Evolutionary conservation across 1,140 invertebrate genomes (phyloP).

Genomic region (Saxidomus purpurata): DNA sequence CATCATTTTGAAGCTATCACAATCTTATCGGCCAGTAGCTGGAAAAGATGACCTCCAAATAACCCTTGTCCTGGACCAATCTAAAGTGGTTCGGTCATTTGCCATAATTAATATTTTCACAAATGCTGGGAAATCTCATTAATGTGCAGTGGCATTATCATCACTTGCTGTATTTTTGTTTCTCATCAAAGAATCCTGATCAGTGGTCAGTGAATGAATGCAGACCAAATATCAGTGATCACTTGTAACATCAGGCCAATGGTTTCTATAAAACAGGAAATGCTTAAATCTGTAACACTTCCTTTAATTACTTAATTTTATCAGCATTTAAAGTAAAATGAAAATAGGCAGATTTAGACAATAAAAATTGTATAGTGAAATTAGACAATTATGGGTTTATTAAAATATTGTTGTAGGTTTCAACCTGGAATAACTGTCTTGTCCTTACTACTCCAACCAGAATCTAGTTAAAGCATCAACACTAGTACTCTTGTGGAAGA

Average conservation of each 20-base stretch:
- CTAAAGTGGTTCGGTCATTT: slow-evolving; percentile 65
- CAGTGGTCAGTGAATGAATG: slow-evolving; percentile 30
- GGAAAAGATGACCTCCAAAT: slow-evolving; percentile 50
- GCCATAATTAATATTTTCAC: slow-evolving; percentile 67
- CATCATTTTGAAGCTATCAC: slow-evolving; percentile 21
- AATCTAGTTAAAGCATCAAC: too few species aligned
- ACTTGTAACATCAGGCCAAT: neutral
- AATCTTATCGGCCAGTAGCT: slow-evolving; percentile 43
- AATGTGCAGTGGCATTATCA: slow-evolving; percentile 62
- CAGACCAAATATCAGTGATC: neutral
- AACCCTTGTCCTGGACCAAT: slow-evolving; percentile 55
- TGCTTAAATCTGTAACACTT: too few species aligned
- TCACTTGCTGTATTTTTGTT: slow-evolving; percentile 52
- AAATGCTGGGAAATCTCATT: slow-evolving; percentile 68
- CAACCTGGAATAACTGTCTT: too few species aligned
- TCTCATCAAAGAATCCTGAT: slow-evolving; percentile 15
- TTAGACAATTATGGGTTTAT: too few species aligned
- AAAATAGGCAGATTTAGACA: too few species aligned
- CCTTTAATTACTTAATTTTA: too few species aligned
- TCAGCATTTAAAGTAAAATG: too few species aligned
- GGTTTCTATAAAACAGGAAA: too few species aligned
- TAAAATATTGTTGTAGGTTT: too few species aligned
- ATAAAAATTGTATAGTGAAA: too few species aligned
- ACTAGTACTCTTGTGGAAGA: too few species aligned
- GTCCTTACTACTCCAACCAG: too few species aligned